Conservation (phyloP, 2,113 vertebrate genomes). For the Aix galericulata region DNA sequence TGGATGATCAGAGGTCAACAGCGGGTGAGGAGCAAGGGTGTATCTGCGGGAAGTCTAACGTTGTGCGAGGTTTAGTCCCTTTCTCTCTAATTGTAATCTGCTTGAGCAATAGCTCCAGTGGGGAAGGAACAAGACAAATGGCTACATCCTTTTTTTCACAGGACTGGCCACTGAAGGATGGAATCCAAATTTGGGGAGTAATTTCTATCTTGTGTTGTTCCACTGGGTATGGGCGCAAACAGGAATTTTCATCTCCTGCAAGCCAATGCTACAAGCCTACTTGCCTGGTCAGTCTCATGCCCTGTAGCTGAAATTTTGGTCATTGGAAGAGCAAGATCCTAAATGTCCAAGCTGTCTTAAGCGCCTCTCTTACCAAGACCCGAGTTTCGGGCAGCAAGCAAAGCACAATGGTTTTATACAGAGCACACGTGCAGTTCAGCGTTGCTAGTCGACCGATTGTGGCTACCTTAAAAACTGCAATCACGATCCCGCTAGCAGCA, state of each 20-base stretch:
- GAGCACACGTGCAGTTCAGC: neutral
- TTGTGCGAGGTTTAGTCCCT: neutral
- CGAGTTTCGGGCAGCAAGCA: neutral
- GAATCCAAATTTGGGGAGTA: neutral
- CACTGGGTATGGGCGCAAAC: fast-evolving
- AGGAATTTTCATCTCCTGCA: neutral
- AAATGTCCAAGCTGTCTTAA: neutral
- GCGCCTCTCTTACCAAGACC: neutral
- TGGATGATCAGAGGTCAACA: neutral
- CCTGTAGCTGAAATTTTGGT: neutral
- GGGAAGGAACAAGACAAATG: neutral
- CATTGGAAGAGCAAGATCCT: neutral
- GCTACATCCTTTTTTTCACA: neutral
- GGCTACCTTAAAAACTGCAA: neutral
- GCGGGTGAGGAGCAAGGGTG: neutral
- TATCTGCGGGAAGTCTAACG: neutral
- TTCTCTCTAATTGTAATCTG: neutral
- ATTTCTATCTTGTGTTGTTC: neutral
- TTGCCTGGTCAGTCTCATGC: neutral
- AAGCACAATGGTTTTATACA: neutral
- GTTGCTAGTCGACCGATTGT: neutral
- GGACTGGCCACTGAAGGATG: neutral
- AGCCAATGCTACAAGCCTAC: neutral
- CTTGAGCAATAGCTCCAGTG: neutral
- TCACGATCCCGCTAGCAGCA: neutral